Evolutionary conservation across 2,797 vertebrate genomes (phyloP), one percentile per base, ranked within the genome.

Genomic region (Falco concolor): DNA sequence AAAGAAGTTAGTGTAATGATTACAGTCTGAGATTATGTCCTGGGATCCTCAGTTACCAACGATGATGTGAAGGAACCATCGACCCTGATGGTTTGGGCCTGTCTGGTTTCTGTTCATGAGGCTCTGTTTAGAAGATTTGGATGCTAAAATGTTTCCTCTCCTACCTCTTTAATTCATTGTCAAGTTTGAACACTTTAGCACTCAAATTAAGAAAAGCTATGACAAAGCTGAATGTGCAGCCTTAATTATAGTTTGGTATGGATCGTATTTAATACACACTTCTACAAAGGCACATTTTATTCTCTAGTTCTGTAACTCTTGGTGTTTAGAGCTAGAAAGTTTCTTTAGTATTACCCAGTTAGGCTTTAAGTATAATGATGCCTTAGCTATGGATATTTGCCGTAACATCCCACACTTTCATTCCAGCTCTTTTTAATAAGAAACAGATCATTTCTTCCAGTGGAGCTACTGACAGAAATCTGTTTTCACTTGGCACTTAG

Each of bases 371-470:
- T 75, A 40, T 78, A 84, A 73, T 36, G 44, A 70, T 45, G 52
- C 44, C 63, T 91, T 40, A 53, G 63, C 63, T 91, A 74, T 64
- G 9, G 36, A 32, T 82, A 90, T 82, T 88, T 94, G 24, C 63
- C 36, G 23, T 57, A 67, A 53, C 28, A 82, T 70, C 44, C 45
- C 19, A 78, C 22, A 42, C 19, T 82, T 86, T 12, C 28, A 64
- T 50, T 82, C 32, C 70, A 87, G 47, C 15, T 88, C 54, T 73
- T 93, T 88, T 94, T 88, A 88, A 94, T 91, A 91, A 90, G 50
- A 91, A 96, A 73, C 0, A 0, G 80, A 87, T 96, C 90, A 88
- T 89, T 95, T 91, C 69, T 93, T 93, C 52, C 40, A 79, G 40
- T 52, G 65, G 44, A 84, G 25, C 50, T 82, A 70, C 56, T 74